A percentile compares a stretch with the other conserved stretches of the same genome.
Conservation (phyloP, 2,797 vertebrate genomes). For the Pipistrellus pipistrellus region DNA sequence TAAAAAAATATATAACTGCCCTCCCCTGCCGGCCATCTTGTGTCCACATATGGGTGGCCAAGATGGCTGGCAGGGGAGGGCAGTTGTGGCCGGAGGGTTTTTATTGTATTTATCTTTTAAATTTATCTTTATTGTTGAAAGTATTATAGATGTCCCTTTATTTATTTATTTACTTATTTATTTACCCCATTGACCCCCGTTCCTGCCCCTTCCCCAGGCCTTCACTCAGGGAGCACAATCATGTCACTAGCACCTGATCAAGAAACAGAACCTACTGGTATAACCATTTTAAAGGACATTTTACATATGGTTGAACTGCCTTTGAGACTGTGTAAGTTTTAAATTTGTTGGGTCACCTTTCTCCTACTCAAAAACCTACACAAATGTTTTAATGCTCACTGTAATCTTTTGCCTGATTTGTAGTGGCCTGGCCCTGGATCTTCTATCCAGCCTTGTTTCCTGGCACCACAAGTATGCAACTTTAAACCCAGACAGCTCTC, state of each 20-base stretch:
- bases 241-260: neutral
- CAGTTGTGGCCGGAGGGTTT: too few species aligned
- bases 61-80: too few species aligned
- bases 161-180: too few species aligned
- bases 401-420: neutral
- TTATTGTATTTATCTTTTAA: too few species aligned
- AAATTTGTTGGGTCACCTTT: neutral
- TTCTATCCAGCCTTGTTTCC: neutral
- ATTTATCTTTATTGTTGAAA: too few species aligned
- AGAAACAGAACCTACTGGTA: conserved; percentile 2
- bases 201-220: too few species aligned
- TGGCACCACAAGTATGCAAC: neutral
- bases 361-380: neutral
- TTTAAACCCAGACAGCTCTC: neutral
- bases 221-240: neutral
- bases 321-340: neutral
- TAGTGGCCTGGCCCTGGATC: neutral
- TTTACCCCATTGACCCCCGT: too few species aligned
- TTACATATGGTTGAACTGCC: neutral
- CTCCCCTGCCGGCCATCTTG: too few species aligned
- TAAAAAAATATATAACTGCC: too few species aligned
- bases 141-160: too few species aligned
- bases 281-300: neutral
- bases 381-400: neutral
- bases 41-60: too few species aligned